Evolutionary conservation across 2,888 invertebrate genomes (phyloP).

Genomic region (Coleophora flavipennella): DNA sequence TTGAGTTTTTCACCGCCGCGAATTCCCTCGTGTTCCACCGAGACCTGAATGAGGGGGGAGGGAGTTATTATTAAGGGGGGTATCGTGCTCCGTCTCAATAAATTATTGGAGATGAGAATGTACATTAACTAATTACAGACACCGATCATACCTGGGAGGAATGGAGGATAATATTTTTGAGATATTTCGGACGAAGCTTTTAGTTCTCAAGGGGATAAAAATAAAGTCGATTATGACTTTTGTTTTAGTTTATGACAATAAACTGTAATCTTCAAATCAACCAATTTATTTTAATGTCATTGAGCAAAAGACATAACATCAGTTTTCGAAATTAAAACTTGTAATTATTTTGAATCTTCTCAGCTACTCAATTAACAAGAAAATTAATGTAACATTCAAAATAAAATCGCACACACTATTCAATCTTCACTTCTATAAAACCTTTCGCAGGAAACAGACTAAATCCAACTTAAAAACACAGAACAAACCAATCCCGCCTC

Average conservation of each 20-base stretch:
- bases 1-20: slow-evolving; percentile 67
- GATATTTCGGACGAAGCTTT: too few species aligned
- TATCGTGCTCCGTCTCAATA: slow-evolving; percentile 66
- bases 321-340: too few species aligned
- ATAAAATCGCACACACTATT: too few species aligned
- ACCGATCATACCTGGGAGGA: slow-evolving; percentile 46
- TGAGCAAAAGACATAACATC: too few species aligned
- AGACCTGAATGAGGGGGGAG: slow-evolving; percentile 30
- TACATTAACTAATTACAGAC: slow-evolving; percentile 69
- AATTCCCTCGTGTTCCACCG: slow-evolving; percentile 50
- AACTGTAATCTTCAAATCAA: too few species aligned
- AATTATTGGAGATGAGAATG: slow-evolving; percentile 66
- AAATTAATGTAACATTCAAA: too few species aligned
- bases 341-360: too few species aligned
- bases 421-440: neutral
- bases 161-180: slow-evolving; percentile 9
- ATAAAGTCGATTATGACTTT: too few species aligned
- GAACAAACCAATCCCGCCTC: slow-evolving; percentile 42
- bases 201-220: too few species aligned
- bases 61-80: slow-evolving; percentile 24
- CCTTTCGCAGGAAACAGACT: slow-evolving; percentile 7
- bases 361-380: too few species aligned
- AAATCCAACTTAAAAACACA: slow-evolving; percentile 34
- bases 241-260: too few species aligned
- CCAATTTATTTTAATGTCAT: too few species aligned